Percentiles rank a stretch among this genome's conserved stretches.
Conservation (phyloP, 2,113 vertebrate species). For the Shinisaurus crocodilurus region DNA sequence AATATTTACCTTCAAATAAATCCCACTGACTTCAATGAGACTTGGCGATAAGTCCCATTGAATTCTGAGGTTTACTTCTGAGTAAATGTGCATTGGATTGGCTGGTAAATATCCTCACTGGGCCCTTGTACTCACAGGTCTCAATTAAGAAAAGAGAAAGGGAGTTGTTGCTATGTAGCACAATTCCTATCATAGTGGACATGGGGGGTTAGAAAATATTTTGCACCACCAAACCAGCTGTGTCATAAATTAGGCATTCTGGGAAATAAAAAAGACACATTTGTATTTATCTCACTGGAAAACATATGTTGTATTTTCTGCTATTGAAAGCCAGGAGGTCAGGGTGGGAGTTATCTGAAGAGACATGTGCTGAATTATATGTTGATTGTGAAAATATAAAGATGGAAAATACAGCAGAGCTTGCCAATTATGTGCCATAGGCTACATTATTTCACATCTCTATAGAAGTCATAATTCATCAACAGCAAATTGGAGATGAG, state of each 20-base stretch:
- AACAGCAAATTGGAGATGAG: slow-evolving; percentile 36
- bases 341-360: slow-evolving; percentile 73
- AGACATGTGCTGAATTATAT: slow-evolving; percentile 76
- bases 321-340: slow-evolving; percentile 79
- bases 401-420: slow-evolving; percentile 70
- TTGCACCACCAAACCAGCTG: slow-evolving; percentile 46
- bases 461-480: slow-evolving; percentile 57
- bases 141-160: neutral
- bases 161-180: slow-evolving; percentile 3
- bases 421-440: slow-evolving; percentile 70
- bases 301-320: slow-evolving; percentile 75
- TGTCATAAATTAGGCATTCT: slow-evolving; percentile 69
- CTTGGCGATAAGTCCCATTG: neutral
- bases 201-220: slow-evolving; percentile 52
- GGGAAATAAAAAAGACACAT: slow-evolving; percentile 72
- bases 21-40: neutral
- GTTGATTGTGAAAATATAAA: slow-evolving; percentile 75
- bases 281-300: slow-evolving; percentile 81
- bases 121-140: neutral
- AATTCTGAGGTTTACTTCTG: neutral
- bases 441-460: slow-evolving; percentile 51
- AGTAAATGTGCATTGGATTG: neutral
- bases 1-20: neutral
- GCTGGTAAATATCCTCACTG: neutral
- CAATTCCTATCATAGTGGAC: neutral